A percentile compares a stretch with the other conserved stretches of the same genome.
Evolutionary conservation across 2,113 vertebrate genomes (phyloP).

Genomic region (Ciconia boyciana): DNA sequence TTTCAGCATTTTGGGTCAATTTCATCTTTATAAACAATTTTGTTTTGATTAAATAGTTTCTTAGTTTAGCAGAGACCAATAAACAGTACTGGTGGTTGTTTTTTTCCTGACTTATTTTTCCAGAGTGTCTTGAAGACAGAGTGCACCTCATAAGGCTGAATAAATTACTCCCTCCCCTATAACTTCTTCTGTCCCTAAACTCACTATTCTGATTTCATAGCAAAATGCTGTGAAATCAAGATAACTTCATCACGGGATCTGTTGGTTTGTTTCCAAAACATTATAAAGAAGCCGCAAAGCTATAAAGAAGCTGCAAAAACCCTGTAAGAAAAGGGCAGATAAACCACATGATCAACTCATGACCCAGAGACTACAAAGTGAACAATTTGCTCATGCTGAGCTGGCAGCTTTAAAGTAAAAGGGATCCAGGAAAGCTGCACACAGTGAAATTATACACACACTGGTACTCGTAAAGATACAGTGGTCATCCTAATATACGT

Average conservation of each 20-base stretch:
- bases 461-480: background rate
- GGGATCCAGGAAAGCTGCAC: background rate
- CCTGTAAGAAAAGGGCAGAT: background rate
- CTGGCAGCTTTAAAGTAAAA: background rate
- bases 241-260: background rate
- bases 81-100: background rate
- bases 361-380: background rate
- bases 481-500: background rate
- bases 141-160: background rate
- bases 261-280: background rate
- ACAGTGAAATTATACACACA: background rate
- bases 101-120: background rate
- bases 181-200: background rate
- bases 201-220: background rate
- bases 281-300: background rate
- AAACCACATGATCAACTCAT: background rate
- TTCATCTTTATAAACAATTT: background rate
- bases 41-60: background rate
- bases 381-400: background rate
- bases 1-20: background rate
- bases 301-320: background rate
- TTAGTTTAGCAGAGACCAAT: background rate
- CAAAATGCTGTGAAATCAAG: background rate
- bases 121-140: background rate
- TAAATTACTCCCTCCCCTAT: background rate